Conservation (phyloP, 1,140 invertebrate species). For the Pogonomyrmex californicus region DNA sequence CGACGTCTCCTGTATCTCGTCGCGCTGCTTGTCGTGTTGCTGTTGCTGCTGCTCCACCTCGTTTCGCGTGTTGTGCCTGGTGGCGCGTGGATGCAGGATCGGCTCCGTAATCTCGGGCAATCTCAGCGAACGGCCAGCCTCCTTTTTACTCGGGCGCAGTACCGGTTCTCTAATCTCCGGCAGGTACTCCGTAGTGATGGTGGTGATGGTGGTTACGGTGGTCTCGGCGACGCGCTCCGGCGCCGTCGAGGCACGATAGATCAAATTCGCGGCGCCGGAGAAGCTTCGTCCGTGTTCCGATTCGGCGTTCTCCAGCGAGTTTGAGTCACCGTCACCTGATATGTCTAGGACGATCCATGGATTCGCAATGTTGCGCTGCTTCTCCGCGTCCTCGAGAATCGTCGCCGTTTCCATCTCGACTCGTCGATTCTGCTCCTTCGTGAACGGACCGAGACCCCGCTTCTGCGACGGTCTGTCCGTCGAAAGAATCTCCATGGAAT, state of each 20-base stretch:
- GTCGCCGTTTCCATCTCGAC: constrained; percentile 42
- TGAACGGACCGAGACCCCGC: constrained; percentile 83
- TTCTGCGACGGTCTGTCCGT: constrained; percentile 68
- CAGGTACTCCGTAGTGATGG: constrained; percentile 66
- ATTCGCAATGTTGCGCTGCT: constrained; percentile 62
- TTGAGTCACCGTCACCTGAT: constrained; percentile 81
- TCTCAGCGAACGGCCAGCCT: constrained; percentile 86
- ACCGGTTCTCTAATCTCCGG: constrained; percentile 86
- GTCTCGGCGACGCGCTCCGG: constrained; percentile 47
- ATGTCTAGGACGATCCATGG: constrained; percentile 82
- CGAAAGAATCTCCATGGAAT: constrained; percentile 59
- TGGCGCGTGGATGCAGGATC: constrained; percentile 89
- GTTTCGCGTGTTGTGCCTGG: constrained; percentile 79
- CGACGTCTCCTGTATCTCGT: constrained; percentile 79
- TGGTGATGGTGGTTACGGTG: constrained; percentile 32
- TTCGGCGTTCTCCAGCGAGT: constrained; percentile 81
- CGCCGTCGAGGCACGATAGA: background rate
- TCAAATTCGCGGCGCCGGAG: constrained; percentile 73
- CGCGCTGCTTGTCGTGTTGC: constrained; percentile 65
- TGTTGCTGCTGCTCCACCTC: constrained; percentile 7
- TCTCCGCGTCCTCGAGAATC: constrained; percentile 45
- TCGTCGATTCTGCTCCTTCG: constrained; percentile 79
- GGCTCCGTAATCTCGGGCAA: constrained; percentile 91
- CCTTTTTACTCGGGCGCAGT: constrained; percentile 84
- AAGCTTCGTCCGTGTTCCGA: constrained; percentile 76